phyloP scores from a whole-genome alignment of 2,888 invertebrate genomes.

The Netelia virgata region DNA sequence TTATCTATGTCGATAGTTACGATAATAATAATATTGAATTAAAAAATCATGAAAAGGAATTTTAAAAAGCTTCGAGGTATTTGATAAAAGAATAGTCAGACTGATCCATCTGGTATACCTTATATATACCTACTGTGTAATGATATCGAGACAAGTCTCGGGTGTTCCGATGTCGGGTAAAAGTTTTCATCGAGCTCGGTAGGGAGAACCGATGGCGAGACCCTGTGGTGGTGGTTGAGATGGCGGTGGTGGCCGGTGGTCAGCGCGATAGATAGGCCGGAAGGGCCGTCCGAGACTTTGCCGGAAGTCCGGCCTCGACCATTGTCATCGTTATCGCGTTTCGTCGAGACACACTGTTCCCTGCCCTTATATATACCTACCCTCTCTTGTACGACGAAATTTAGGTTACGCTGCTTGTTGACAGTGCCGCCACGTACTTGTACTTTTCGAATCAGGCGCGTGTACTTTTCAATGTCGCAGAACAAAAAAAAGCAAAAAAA shows the following conservation, averaged over 20 bases:
- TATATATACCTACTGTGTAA: not conserved
- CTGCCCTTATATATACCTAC: constrained; percentile 27
- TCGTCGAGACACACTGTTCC: constrained; percentile 68
- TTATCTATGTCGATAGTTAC: no score
- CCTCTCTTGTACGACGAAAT: constrained; percentile 54
- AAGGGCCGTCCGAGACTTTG: constrained; percentile 69
- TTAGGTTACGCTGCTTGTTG: constrained; percentile 57
- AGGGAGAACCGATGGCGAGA: constrained; percentile 29
- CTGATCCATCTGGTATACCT: constrained; percentile 24
- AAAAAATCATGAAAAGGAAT: not conserved
- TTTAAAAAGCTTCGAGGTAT: not conserved
- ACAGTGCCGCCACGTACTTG: not conserved
- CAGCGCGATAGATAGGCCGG: constrained; percentile 68
- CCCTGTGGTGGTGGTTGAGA: constrained; percentile 42
- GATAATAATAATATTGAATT: not conserved
- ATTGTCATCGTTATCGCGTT: constrained; percentile 73
- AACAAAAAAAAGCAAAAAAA: no score
- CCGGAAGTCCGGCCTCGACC: constrained; percentile 72
- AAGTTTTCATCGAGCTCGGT: constrained; percentile 22
- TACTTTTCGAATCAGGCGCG: constrained; percentile 15
- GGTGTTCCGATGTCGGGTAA: constrained; percentile 49
- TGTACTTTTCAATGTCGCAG: constrained; percentile 5
- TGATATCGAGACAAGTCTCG: constrained; percentile 26
- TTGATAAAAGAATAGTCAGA: constrained; percentile 62
- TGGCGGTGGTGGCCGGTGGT: constrained; percentile 49